phyloP scores from a whole-genome alignment of 2,797 vertebrate species.

The Syndactyla subalaris region DNA sequence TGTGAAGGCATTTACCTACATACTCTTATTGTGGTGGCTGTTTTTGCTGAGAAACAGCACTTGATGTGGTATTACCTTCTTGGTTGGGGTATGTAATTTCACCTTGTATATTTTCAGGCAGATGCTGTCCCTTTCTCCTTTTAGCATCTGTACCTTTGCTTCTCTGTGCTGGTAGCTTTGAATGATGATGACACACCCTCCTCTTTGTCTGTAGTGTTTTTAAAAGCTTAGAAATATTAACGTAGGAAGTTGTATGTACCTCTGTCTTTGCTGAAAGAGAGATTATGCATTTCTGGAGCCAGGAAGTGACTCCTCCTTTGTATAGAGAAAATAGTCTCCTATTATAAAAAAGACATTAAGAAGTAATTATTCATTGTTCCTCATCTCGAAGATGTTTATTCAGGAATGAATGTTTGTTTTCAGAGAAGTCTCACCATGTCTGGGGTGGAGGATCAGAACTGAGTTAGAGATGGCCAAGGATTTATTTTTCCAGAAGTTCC shows the following conservation, averaged over 20 bases:
- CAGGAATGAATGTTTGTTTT: slow-evolving; percentile 60
- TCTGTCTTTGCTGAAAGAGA: slow-evolving; percentile 30
- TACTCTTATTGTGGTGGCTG: slow-evolving; percentile 96
- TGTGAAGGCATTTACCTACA: slow-evolving; percentile 98
- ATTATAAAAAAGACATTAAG: slow-evolving; percentile 48
- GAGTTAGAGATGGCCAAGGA: neutral
- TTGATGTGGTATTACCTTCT: slow-evolving; percentile 97
- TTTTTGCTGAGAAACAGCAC: slow-evolving; percentile 97
- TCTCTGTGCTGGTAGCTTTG: neutral
- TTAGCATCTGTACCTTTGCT: neutral
- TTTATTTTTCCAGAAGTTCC: slow-evolving; percentile 51
- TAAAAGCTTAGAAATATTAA: neutral
- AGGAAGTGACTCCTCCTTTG: slow-evolving; percentile 69
- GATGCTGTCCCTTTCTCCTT: neutral
- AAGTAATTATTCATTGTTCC: slow-evolving; percentile 72
- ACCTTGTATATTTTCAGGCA: neutral
- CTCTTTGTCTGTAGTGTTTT: slow-evolving; percentile 31
- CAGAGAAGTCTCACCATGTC: slow-evolving; percentile 11
- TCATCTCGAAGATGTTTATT: slow-evolving; percentile 64
- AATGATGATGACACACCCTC: neutral
- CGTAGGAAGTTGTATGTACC: neutral
- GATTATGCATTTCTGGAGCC: slow-evolving; percentile 33
- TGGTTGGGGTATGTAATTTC: slow-evolving; percentile 89
- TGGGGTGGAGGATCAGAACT: slow-evolving; percentile 18
- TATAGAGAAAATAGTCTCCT: slow-evolving; percentile 37